phyloP scores from a whole-genome alignment of 2,797 vertebrate species.

The Halcyon leucocephala region DNA sequence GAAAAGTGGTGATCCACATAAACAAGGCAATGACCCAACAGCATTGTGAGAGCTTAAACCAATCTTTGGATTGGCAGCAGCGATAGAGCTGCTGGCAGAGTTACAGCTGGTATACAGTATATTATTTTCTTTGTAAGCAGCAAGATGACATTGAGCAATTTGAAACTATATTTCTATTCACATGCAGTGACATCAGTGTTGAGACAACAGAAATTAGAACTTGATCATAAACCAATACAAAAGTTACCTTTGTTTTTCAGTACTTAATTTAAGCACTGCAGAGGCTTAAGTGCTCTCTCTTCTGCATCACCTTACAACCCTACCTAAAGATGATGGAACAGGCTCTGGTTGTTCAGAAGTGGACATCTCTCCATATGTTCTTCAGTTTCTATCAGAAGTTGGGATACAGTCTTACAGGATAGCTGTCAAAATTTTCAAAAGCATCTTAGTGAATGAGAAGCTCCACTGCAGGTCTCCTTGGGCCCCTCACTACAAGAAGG shows the following conservation, averaged over 20 bases:
- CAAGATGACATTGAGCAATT: background rate
- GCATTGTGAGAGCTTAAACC: rapidly evolving
- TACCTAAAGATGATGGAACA: rapidly evolving
- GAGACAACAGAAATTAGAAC: background rate
- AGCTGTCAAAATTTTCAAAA: background rate
- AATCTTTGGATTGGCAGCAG: rapidly evolving
- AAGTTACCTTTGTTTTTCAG: background rate
- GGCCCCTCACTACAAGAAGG: background rate
- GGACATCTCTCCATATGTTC: rapidly evolving
- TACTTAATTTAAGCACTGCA: background rate
- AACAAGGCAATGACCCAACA: background rate
- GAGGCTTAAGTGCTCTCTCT: background rate
- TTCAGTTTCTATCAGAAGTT: background rate
- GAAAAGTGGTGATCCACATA: rapidly evolving
- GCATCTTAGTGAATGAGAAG: background rate
- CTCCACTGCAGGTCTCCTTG: background rate
- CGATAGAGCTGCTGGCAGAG: background rate
- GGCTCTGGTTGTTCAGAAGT: background rate
- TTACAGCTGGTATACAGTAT: rapidly evolving
- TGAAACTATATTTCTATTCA: background rate
- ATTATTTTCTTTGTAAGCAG: background rate
- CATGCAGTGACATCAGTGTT: background rate
- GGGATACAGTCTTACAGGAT: background rate
- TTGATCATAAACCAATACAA: background rate
- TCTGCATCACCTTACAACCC: background rate